Base-by-base conservation (phyloP, 2,888 invertebrate genomes). In the Malthinus seriepunctatus region DNA sequence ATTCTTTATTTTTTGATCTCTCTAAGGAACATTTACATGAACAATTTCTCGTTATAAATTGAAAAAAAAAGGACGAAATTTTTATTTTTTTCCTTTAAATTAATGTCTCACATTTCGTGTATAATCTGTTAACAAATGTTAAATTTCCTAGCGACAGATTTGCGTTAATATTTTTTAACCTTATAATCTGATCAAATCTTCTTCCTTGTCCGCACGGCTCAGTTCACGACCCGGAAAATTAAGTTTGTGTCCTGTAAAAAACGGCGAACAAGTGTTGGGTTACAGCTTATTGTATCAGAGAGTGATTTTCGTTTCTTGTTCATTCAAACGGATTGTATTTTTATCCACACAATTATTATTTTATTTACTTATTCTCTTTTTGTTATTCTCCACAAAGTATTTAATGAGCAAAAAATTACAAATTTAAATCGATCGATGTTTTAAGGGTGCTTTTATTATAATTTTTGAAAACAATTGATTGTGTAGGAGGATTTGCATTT, bases 201-300 rank as follows among this genome's bases (percentile, higher is more conserved):
- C 76, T 74, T 76, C 76, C 76, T 75, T 77, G 76, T 76, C 76
- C 73, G 73, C 69, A 65, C 75, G 73, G 77, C 76, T 78, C 76
- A 78, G 76, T 68, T 74, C 78, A 78, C 76, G 69, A 75, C 68
- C 78, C 78, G 78, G 78, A 79, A 79, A 79, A 79, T 79, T 79
- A 78, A 78, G 78, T 79, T 79, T 79, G 69, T 62, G 65, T 75
- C 71, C 68, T 67, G 70, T 65, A 68, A 69, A 72, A 70, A 68
- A 67, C 69, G 60, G 65, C 61, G 70, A 71, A 71, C 74, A 74
- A 75, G 74, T 73, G 73, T 71, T 71, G 63, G 65, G 64, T 68
- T 67, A 66, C 68, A 65, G 58, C 58, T 59, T 62, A 62, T 58
- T 58, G 62, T 61, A 57, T 57, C 58, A 51, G 31, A 23, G 23